Evolutionary conservation across 2,113 vertebrate genomes (phyloP), one percentile per base, ranked within the genome.

Genomic region (Hipposideros armiger): DNA sequence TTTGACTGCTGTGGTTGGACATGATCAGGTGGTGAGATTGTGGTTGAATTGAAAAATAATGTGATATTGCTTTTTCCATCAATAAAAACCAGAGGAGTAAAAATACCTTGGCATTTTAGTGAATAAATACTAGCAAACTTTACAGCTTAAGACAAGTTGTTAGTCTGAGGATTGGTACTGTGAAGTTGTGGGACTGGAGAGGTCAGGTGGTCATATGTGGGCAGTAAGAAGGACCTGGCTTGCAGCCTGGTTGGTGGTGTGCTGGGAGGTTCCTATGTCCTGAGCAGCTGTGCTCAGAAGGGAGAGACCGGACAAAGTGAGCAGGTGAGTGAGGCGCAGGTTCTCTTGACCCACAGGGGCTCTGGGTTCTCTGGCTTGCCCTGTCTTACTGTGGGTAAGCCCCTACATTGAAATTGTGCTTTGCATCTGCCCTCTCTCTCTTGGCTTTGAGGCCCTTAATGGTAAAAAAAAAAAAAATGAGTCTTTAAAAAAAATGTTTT

Each of bases 1-100:
- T 66, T 22, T 72, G 24, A 78, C 7, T 15, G 20, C 70, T 82
- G 26, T 42, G 32, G 52, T 94, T 80, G 54, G 45, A 47, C 58
- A 54, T 82, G 74, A 64, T 91, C 26, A 45, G 87, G 30, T 73
- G 50, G 76, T 62, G 50, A 69, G 60, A 87, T 52, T 72, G 50
- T 42, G 20, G 28, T 24, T 45, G 50, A 87, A 77, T 81, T 89
- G 13, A 54, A 50, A 47, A 62, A 56, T 42, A 30, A 17, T 86
- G 40, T 83, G 36, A 5, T 47, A 47, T 60, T 45, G 50, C 15
- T 16, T 89, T 88, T 64, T 89, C 54, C 26, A 67, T 60, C 83
- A 84, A 69, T 52, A 56, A 90, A 95, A 81, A 87, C 47, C 7
- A 6, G 26, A 40, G 50, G 26, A 83, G 32, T 72, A 50, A 83